Conservation (phyloP, 2,113 vertebrate species). For the Syngnathus typhle region DNA sequence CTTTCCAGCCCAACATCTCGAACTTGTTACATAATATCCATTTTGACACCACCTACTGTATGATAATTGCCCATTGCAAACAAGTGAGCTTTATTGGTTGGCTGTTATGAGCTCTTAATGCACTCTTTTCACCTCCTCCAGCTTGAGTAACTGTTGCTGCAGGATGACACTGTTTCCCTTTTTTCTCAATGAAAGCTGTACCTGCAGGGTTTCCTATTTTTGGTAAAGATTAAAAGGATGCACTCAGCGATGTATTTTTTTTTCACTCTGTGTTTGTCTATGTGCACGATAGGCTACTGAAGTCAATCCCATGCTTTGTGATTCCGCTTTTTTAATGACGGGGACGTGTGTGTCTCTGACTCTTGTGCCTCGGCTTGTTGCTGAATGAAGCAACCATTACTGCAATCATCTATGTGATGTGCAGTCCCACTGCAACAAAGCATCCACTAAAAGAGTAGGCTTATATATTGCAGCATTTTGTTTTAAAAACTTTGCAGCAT, state of each 20-base stretch:
- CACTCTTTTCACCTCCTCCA: slow-evolving; percentile 19
- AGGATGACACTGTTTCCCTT: slow-evolving; percentile 15
- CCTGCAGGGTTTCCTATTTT: slow-evolving; percentile 7
- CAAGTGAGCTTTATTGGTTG: neutral
- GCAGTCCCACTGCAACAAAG: neutral
- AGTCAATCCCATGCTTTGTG: neutral
- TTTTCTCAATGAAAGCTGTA: slow-evolving; percentile 7
- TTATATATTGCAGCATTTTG: slow-evolving; percentile 1
- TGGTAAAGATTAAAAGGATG: slow-evolving; percentile 1
- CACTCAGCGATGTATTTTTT: slow-evolving; percentile 12
- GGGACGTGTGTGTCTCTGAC: neutral
- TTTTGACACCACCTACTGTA: slow-evolving; percentile 47
- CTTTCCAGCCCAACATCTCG: slow-evolving; percentile 8
- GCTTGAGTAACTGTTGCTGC: slow-evolving; percentile 10
- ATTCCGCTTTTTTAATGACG: neutral
- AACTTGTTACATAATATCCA: slow-evolving; percentile 45
- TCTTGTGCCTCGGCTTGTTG: slow-evolving; percentile 45
- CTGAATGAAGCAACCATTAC: slow-evolving; percentile 30
- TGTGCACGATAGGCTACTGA: slow-evolving; percentile 38
- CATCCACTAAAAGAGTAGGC: neutral
- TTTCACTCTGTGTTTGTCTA: slow-evolving; percentile 20
- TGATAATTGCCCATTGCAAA: slow-evolving; percentile 36
- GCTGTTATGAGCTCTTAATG: slow-evolving; percentile 9
- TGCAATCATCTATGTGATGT: slow-evolving; percentile 18
- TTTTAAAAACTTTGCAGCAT: slow-evolving; percentile 12